Conservation (phyloP, 2,888 invertebrate genomes). For the Xanthia togata region DNA sequence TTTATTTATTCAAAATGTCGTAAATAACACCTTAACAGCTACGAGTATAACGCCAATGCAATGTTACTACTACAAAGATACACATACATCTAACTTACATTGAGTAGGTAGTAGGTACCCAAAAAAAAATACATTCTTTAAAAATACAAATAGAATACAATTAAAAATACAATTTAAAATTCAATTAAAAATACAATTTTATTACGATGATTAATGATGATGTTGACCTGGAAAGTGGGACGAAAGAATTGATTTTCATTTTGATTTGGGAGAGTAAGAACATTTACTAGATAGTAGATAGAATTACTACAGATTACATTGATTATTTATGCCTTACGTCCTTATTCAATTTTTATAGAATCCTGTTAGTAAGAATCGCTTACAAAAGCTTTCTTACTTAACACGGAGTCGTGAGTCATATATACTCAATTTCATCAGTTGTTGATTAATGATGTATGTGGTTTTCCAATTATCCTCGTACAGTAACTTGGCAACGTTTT, state of each 20-base stretch:
- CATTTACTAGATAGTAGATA: conserved; percentile 9
- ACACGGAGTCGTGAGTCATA: conserved; percentile 2
- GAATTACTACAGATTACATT: background rate
- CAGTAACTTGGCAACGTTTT: too few relatives aligned
- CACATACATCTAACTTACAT: too few relatives aligned
- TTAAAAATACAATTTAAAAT: too few relatives aligned
- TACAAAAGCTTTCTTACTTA: conserved; percentile 2
- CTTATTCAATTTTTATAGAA: background rate
- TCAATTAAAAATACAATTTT: too few relatives aligned
- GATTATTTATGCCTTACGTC: background rate
- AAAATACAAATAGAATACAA: too few relatives aligned
- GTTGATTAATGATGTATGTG: background rate
- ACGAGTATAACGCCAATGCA: too few relatives aligned
- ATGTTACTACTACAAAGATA: too few relatives aligned
- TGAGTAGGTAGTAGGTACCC: too few relatives aligned
- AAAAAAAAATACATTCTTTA: too few relatives aligned
- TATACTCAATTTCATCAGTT: background rate
- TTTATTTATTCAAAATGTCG: too few relatives aligned
- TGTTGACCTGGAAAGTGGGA: conserved; percentile 31
- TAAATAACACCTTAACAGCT: too few relatives aligned
- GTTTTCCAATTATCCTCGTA: background rate
- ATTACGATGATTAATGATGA: too few relatives aligned
- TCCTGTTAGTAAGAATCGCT: background rate
- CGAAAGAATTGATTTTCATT: conserved; percentile 47
- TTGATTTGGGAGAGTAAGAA: conserved; percentile 47